Base-by-base conservation (phyloP, 2,113 vertebrate species). In the Mungos mungo region DNA sequence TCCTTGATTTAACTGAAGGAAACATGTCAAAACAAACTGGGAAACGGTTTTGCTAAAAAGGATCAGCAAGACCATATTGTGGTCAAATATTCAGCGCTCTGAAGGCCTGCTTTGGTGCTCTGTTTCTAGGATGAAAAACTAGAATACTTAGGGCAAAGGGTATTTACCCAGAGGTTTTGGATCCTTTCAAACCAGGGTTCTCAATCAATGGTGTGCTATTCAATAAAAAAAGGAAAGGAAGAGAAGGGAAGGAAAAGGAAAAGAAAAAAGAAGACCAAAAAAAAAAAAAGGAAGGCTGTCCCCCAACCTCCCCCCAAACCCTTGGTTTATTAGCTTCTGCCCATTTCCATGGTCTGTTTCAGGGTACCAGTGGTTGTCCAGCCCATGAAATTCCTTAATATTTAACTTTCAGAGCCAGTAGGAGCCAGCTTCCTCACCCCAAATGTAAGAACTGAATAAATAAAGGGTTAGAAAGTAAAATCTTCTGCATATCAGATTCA, bases 11-110 rank as follows among this genome's bases (percentile, higher is more conserved):
- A 83, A 54, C 31, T 25, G 14, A 60, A 50, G 66, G 38, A 27
- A 85, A 82, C 80, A 91, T 91, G 38, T 27, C 81, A 68, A 68
- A 88, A 87, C 14, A 88, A 97, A 90, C 23, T 83, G 74, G 35
- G 45, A 63, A 88, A 86, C 27, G 27, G 13, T 93, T 92, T 91
- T 85, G 54, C 88, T 90, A 19, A 77, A 84, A 87, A 76, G 63
- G 6, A 2, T 8, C 50, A 82, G 2, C 41, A 41, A 71, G 45
- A 52, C 12, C 29, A 10, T 69, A n/a, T 19, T 71, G 23, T 38
- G 86, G 65, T 88, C 41, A 45, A 7, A 45, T 45, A 60, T 2
- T 57, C 87, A 68, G 50, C 8, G 47, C n/a, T 74, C 54, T 21
- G 18, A 89, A 92, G 69, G 45, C 29, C 81, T 94, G 1, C 60